Base-by-base conservation (phyloP, 1,140 invertebrate species). In the Mercenaria mercenaria region DNA sequence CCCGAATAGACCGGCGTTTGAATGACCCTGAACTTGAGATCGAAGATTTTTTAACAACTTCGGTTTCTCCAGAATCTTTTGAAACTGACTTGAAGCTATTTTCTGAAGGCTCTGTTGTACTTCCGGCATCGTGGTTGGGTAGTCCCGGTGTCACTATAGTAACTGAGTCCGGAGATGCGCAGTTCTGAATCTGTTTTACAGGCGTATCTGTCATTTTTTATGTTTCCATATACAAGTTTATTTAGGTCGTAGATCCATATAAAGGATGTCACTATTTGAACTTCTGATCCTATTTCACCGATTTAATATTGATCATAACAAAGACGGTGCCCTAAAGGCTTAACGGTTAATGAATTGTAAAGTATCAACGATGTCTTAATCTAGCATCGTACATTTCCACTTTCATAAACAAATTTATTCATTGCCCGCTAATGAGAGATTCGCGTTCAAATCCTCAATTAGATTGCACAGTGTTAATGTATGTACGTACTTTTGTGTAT, bases 1-100 rank as follows among this genome's bases (percentile, higher is more conserved):
- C 85, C 76, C 85, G 50, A 15, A 87, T 87, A 8, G 85, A 87
- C 8, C 76, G 34, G 26, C 85, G 72, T 77, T 87, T 77, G 23
- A 87, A 67, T 43, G 81, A 85, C 76, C 83, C 83, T n/a, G 18
- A 20, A 15, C n/a, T 4, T 52, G 82, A 8, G 15, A 43, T 26
- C 2, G n/a, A 26, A n/a, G 43, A 0, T 13, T 69, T 85, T 61
- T 74, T 69, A 20, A 64, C 10, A 41, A 13, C 3, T 23, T 74
- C 82, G 18, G n/a, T 23, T 11, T 85, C 82, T 34, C 82, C 82
- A 37, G 50, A 50, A 74, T 85, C 82, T 67, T 72, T 50, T 15
- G 67, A 74, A 26, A 74, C 43, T 4, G 82, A 67, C 47, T 85
- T 85, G n/a, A n/a, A n/a, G n/a, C n/a, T n/a, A n/a, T n/a, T 32